Percentiles rank a stretch among this genome's conserved stretches.
These are phyloP conservation scores for Fistularia tabacaria DNA, from an alignment of 2,797 vertebrate species.

Conservation along the genomic window DNA sequence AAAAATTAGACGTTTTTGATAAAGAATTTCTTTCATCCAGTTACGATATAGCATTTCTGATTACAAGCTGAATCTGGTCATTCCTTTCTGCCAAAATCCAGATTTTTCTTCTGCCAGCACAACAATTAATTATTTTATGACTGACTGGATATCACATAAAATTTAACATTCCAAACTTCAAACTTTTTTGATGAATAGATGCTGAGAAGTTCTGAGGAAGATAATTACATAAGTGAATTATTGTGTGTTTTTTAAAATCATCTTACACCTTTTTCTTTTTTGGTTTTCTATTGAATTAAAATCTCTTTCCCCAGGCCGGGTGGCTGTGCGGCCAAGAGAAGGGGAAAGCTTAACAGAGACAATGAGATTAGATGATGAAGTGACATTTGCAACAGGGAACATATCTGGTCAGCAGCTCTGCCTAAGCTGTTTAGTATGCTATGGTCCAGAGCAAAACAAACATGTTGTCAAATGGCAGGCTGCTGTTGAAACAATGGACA, in stretches of 20 bases:
- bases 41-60: too few species aligned
- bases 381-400: conserved; percentile 66
- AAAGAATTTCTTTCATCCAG: background rate
- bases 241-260: too few species aligned
- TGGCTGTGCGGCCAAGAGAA: conserved; percentile 7
- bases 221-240: too few species aligned
- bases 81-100: too few species aligned
- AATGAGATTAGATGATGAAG: conserved; percentile 58
- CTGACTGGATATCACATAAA: conserved; percentile 25
- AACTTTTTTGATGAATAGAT: background rate
- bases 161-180: conserved; percentile 3
- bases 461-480: conserved; percentile 22
- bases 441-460: conserved; percentile 51
- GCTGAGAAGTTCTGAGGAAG: too few species aligned
- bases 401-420: conserved; percentile 75
- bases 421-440: conserved; percentile 65
- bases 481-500: conserved; percentile 8
- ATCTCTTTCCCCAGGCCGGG: too few species aligned
- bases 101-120: conserved; percentile 31
- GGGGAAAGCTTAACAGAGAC: conserved; percentile 32
- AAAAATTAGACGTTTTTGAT: background rate
- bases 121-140: conserved; percentile 20
- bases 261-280: too few species aligned
- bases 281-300: too few species aligned
- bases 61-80: too few species aligned